Evolutionary conservation across 2,888 invertebrate species (phyloP), one percentile per base, ranked within the genome.

Genomic region (Polymixis lichenea): DNA sequence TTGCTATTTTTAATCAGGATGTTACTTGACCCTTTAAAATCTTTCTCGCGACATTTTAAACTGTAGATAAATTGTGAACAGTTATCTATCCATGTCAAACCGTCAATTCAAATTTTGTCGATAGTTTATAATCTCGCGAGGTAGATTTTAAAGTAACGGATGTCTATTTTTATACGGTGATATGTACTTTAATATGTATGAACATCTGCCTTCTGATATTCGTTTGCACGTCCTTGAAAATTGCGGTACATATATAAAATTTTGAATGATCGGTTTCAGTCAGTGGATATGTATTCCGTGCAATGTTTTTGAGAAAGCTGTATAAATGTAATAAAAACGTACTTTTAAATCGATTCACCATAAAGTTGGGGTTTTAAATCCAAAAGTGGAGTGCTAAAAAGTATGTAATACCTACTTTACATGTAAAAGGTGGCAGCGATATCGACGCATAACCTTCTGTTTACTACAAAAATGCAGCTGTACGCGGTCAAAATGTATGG

Each of bases 281-380:
- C 56, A 28, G 56, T 46, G 25, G 13, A 15, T n/a, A 68, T 49
- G 56, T 58, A 80, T 83, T 70, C n/a, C 82, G 67, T 71, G 82
- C 51, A 82, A 70, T 51, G 67, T 60, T 76, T 81, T 72, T 53
- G 25, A 76, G 56, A 68, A 77, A 53, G 70, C 64, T 64, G 32
- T 83, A 82, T 76, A 85, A 85, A 73, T 72, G 53, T 25, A 28
- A 65, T 82, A 82, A 82, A 82, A 60, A 15, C 46, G 9, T 66
- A 25, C 55, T 85, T 85, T 76, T 32, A 19, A 68, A 75, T 58
- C 61, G 46, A 75, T 72, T 61, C 11, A 53, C 13, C 49, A 66
- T 72, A 65, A 72, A 74, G 13, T 69, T 66, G 5, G 22, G 17
- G 49, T 43, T 65, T 66, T 71, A 32, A 49, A 43, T 75, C 4